Percentiles rank a stretch among this genome's conserved stretches.
These are phyloP conservation scores for Lerema accius DNA, from an alignment of 1,140 invertebrate genomes.

Conservation along the genomic window DNA sequence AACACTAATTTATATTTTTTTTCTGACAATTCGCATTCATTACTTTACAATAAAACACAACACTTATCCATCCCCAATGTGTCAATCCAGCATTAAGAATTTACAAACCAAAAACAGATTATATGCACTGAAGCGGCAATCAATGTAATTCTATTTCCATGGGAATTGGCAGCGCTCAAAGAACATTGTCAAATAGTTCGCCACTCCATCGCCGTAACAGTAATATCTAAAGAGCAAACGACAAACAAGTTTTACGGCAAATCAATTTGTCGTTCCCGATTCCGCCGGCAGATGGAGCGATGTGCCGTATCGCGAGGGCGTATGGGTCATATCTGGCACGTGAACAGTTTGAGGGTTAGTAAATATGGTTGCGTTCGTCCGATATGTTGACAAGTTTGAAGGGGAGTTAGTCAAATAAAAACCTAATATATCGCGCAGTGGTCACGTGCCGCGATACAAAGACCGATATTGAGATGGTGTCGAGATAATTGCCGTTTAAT, in stretches of 20 bases:
- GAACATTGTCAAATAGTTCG: slow-evolving; percentile 66
- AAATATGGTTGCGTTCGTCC: slow-evolving; percentile 28
- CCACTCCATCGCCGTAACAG: slow-evolving; percentile 51
- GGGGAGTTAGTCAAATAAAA: slow-evolving; percentile 76
- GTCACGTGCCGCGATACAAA: slow-evolving; percentile 60
- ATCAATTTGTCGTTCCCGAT: slow-evolving; percentile 38
- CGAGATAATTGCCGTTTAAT: slow-evolving; percentile 70
- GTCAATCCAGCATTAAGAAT: not conserved
- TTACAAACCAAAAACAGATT: slow-evolving; percentile 28
- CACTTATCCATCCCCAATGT: not conserved
- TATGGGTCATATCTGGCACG: slow-evolving; percentile 29
- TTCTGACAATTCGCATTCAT: too few species aligned
- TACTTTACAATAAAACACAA: not conserved
- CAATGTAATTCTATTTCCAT: slow-evolving; percentile 64
- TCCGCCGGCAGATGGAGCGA: not conserved
- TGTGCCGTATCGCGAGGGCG: not conserved
- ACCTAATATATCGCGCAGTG: slow-evolving; percentile 64
- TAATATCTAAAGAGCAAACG: slow-evolving; percentile 74
- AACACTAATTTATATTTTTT: too few species aligned
- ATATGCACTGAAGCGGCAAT: slow-evolving; percentile 25
- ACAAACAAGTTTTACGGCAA: slow-evolving; percentile 52
- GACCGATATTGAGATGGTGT: slow-evolving; percentile 69
- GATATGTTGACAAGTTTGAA: slow-evolving; percentile 75
- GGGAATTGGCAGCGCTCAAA: slow-evolving; percentile 60
- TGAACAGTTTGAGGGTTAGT: slow-evolving; percentile 1